Base-by-base conservation (phyloP, 2,113 vertebrate species). In the Saccopteryx bilineata region DNA sequence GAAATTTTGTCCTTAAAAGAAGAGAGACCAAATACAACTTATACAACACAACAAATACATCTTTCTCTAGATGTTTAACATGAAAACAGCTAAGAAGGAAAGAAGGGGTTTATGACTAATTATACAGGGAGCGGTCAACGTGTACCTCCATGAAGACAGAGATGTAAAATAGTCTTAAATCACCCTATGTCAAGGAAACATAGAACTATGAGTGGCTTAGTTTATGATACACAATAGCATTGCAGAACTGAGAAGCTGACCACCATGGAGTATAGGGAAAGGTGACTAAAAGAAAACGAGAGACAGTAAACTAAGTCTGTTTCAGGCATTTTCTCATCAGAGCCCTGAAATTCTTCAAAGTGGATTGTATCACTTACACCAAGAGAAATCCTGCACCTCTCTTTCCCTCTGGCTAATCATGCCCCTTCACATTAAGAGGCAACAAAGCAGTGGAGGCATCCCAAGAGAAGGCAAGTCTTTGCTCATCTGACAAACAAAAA, bases 51-150 rank as follows among this genome's bases (percentile, higher is more conserved):
- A 71, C 9, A 69, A 65, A 61, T 24, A 13, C 3, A 78, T 26
- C 15, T 94, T 92, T n/a, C 68, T 39, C 26, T 48, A 68, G 66
- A 87, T 28, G 46, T 69, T 95, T 63, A 88, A 66, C 63, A 71
- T 88, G 60, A 93, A 82, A 95, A 88, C 10, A 54, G 15, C 39
- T 33, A 74, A 28, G 72, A 39, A 61, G 1, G 76, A 63, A 66
- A 78, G 3, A 68, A 68, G 31, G 15, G 10, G 6, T n/a, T 56
- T 81, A 79, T 21, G 58, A 72, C 19, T 48, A 63, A 65, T 54
- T 81, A 79, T 65, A 72, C 1, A 95, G 2, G 14, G 13, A 89
- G 52, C 65, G 39, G n/a, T 66, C 56, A 68, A 65, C 14, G 84
- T 46, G 5, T 6, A 71, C 5, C 33, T 79, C 23, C 56, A 78